A percentile compares a stretch with the other conserved stretches of the same genome.
phyloP scores from a whole-genome alignment of 2,113 vertebrate species.

The Lipotes vexillifer region DNA sequence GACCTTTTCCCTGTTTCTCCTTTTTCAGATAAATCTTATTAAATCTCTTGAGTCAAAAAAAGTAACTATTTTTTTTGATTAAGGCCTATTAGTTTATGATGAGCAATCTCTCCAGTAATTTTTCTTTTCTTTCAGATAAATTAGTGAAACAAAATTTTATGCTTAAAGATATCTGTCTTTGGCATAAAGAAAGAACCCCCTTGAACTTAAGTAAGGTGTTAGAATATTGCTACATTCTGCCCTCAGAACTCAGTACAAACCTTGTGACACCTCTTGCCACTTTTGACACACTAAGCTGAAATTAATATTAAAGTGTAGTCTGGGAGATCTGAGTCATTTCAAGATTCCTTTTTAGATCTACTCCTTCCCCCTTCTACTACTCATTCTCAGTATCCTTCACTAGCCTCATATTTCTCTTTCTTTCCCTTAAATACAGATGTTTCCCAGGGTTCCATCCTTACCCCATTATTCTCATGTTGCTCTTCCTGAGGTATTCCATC shows the following conservation, averaged over 20 bases:
- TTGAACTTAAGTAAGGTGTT: background rate
- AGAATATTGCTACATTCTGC: background rate
- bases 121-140: conserved; percentile 16
- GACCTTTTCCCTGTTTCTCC: background rate
- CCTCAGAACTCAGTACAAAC: background rate
- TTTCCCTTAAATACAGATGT: conserved; percentile 28
- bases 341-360: background rate
- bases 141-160: conserved; percentile 32
- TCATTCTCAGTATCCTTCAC: background rate
- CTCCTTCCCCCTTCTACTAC: background rate
- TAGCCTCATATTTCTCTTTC: background rate
- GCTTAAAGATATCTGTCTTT: background rate
- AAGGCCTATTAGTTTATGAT: conserved; percentile 1
- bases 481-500: background rate
- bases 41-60: conserved; percentile 10
- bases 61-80: background rate
- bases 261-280: background rate
- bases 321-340: background rate
- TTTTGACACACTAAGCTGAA: conserved; percentile 13
- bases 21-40: background rate
- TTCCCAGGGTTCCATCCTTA: background rate
- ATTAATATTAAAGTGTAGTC: conserved; percentile 28
- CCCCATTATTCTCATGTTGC: background rate
- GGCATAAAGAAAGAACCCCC: background rate
- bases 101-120: background rate